A percentile compares a stretch with the other conserved stretches of the same genome.
These are phyloP conservation scores for Pristiophorus japonicus DNA, from an alignment of 2,113 vertebrate species.

Conservation along the genomic window DNA sequence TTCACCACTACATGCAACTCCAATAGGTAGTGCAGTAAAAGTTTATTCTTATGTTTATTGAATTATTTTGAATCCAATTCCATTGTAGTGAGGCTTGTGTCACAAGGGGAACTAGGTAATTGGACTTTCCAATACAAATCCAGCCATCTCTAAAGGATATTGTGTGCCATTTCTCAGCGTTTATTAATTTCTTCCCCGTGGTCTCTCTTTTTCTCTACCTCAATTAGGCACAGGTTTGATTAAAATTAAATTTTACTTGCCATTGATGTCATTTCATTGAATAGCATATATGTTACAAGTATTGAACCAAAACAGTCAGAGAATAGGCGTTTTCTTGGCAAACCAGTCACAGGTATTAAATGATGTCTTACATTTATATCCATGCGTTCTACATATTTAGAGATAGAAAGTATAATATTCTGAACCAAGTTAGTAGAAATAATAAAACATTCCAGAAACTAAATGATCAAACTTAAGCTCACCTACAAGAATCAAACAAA, in stretches of 20 bases:
- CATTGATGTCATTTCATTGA: background rate
- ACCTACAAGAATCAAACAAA: background rate
- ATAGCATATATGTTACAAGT: background rate
- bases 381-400: background rate
- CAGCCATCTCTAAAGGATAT: background rate
- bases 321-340: background rate
- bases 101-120: background rate
- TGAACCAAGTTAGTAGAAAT: background rate
- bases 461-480: background rate
- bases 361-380: background rate
- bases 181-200: background rate
- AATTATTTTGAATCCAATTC: background rate
- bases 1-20: constrained; percentile 36
- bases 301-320: background rate
- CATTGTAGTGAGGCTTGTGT: background rate
- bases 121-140: background rate
- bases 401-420: background rate
- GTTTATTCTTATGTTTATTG: background rate
- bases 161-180: background rate
- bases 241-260: background rate
- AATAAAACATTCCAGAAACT: background rate
- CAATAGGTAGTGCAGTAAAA: constrained; percentile 1
- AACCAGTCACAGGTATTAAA: background rate
- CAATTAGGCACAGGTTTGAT: background rate
- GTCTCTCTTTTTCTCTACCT: no score